Percentiles rank a stretch among this genome's conserved stretches.
Evolutionary conservation across 2,797 vertebrate species (phyloP).

Genomic region (Characodon lateralis): DNA sequence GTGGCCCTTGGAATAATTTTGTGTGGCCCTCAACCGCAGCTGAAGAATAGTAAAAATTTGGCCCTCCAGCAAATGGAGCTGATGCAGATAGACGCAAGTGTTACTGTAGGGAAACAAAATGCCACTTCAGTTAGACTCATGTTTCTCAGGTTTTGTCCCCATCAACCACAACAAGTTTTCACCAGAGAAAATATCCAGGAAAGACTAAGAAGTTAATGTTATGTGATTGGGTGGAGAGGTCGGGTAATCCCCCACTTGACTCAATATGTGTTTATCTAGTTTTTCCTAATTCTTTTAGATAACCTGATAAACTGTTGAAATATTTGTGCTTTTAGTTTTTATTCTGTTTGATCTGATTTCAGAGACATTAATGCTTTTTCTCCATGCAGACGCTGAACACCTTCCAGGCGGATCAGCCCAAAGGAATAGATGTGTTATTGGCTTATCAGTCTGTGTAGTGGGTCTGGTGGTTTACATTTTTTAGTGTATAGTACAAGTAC

Average conservation of each 20-base stretch:
- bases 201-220: too few species aligned
- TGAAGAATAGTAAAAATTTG: too few species aligned
- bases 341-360: too few species aligned
- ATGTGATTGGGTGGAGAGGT: too few species aligned
- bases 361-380: neutral
- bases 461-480: neutral
- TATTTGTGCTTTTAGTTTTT: neutral
- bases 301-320: neutral
- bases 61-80: too few species aligned
- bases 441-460: too few species aligned
- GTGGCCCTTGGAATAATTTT: too few species aligned
- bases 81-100: too few species aligned
- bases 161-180: neutral
- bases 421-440: too few species aligned
- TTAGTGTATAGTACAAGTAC: neutral
- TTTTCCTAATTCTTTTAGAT: neutral
- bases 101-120: neutral
- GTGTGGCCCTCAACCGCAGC: too few species aligned
- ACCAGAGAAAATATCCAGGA: too few species aligned
- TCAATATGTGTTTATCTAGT: neutral
- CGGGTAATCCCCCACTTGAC: too few species aligned
- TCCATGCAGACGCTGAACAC: neutral
- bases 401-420: neutral
- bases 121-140: neutral
- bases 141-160: neutral